Percentiles rank a stretch among this genome's conserved stretches.
Conservation (phyloP, 2,888 invertebrate genomes). For the Eustalomyia histrio region DNA sequence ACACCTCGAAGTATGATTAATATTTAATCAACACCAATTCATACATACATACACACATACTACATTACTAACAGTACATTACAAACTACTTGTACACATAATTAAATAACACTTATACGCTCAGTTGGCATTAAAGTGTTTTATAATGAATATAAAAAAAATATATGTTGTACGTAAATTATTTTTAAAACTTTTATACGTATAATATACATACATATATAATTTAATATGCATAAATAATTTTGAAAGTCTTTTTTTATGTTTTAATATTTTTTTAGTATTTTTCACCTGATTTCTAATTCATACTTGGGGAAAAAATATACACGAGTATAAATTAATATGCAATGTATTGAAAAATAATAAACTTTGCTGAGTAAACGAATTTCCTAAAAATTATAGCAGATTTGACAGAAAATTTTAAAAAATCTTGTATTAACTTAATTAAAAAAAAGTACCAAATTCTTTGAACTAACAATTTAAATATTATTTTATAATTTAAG, state of each 20-base stretch:
- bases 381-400: background rate
- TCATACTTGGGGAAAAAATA: background rate
- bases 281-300: constrained; percentile 1
- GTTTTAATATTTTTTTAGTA: background rate
- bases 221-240: constrained; percentile 45
- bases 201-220: constrained; percentile 27
- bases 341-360: background rate
- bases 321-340: background rate
- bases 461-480: no score
- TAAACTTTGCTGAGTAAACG: background rate
- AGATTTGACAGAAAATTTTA: no score
- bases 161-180: background rate
- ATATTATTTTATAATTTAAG: no score
- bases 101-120: constrained; percentile 31
- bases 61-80: background rate
- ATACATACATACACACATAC: no score
- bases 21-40: background rate
- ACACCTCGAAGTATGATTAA: background rate
- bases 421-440: no score
- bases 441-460: no score
- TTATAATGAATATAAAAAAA: background rate
- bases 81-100: background rate
- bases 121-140: constrained; percentile 1
- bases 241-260: constrained; percentile 6
- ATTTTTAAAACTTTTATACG: constrained; percentile 9